phyloP scores from a whole-genome alignment of 2,888 invertebrate genomes.

The Drosophila cognata region DNA sequence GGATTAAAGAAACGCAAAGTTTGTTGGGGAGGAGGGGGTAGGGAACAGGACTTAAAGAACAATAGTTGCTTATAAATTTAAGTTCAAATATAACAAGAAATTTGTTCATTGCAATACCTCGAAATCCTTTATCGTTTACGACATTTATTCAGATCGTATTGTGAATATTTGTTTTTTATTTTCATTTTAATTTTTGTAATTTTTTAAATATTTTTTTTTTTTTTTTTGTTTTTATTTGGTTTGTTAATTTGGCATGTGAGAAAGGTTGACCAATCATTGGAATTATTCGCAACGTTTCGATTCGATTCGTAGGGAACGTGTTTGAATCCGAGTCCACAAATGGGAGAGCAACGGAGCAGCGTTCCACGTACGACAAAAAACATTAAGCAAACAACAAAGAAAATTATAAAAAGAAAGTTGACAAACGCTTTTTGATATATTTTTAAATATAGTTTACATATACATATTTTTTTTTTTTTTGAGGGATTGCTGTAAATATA shows the following conservation, averaged over 20 bases:
- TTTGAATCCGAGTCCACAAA: constrained; percentile 54
- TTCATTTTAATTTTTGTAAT: constrained; percentile 33
- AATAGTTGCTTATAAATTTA: constrained; percentile 79
- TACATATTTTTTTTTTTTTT: background rate
- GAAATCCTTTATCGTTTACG: constrained; percentile 84
- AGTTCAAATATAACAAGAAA: constrained; percentile 79
- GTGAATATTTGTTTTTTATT: constrained; percentile 58
- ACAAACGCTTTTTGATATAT: constrained; percentile 67
- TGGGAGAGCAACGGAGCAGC: constrained; percentile 82
- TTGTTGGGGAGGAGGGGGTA: constrained; percentile 7
- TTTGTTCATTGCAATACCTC: constrained; percentile 84
- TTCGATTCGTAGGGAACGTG: constrained; percentile 76
- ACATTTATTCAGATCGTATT: constrained; percentile 63
- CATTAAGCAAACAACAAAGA: constrained; percentile 79
- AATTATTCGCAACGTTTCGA: constrained; percentile 60
- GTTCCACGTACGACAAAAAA: constrained; percentile 83
- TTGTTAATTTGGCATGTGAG: constrained; percentile 50
- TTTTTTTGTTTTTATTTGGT: constrained; percentile 28
- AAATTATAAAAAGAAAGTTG: constrained; percentile 75
- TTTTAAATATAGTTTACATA: constrained; percentile 50
- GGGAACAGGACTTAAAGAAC: constrained; percentile 63
- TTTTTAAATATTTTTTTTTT: constrained; percentile 28
- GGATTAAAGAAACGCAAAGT: constrained; percentile 39
- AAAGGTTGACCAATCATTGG: constrained; percentile 82
- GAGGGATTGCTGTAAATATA: constrained; percentile 11